Base-by-base conservation (phyloP, 2,888 invertebrate genomes). In the Tetanocera ferruginea region DNA sequence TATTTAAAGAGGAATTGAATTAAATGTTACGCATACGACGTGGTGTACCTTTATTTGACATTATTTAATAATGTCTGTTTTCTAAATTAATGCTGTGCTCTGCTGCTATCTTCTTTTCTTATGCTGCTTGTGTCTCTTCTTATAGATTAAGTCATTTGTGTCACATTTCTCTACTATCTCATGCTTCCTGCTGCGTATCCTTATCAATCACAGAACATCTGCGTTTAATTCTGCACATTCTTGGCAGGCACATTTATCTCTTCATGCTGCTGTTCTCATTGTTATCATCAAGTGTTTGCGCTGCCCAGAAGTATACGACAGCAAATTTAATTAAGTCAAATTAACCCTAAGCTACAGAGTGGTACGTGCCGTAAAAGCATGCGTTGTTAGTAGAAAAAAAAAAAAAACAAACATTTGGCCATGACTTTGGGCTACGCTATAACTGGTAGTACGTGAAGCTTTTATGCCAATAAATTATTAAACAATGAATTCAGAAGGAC, bases 131-230 rank as follows among this genome's bases (percentile, higher is more conserved):
- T 5, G n/a, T 28, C 4, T 28, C 2, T 11, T 60, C 25, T 28
- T 8, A 25, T 60, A 28, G 6, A 55, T 55, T 23, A 23, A 23
- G 55, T 23, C 55, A 23, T 23, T 19, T 9, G 1, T 28, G 4
- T 60, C 14, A 2, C 25, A 43, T 14, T 43, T 14, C 37, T 57
- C 66, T 64, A 2, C 64, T 55, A 9, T 6, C 9, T 5, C 23
- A 19, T 55, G 2, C 8, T 23, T 19, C 55, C 51, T 17, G n/a
- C 8, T 55, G 51, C 9, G 34, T 55, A 77, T 72, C 37, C 77
- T 70, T 77, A 77, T 77, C 77, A 77, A 77, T 77, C 72, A 67
- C 57, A 77, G 23, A 52, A 34, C 77, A 77, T 77, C 77, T 77
- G 77, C 60, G 43, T 19, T 77, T 76, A 76, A 76, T 70, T 76